Base-by-base conservation (phyloP, 2,797 vertebrate species). In the Telmatherina bonti region DNA sequence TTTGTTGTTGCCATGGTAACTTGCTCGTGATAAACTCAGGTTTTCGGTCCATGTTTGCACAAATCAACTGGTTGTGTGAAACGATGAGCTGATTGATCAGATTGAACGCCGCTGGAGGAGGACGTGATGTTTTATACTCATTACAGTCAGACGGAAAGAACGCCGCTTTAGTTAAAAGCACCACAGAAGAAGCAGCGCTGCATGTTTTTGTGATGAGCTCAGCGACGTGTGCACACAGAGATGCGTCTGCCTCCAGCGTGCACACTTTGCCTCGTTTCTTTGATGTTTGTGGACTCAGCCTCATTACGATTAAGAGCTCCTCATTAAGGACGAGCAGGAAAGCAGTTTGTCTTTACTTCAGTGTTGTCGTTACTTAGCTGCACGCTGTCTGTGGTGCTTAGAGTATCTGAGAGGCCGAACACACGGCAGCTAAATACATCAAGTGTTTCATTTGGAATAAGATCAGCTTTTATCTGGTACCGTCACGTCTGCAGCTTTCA, bases 241-340 rank as follows among this genome's bases (percentile, higher is more conserved):
- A 57, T 56, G 20, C 57, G 33, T 15, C 24, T 45, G 57, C 33
- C 36, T 18, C 27, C 59, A 43, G 36, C 55, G 20, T 33, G 51
- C 68, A 36, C 71, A 26, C 20, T 57, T 49, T 27, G 12, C 67
- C 30, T 33, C 18, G 70, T 53, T n/a, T 27, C 52, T 81, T 81
- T 85, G 75, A 85, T 71, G 67, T 75, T n/a, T 27, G 62, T 63
- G 7, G 24, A 69, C 27, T 9, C 24, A 2, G 43, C 74, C 66
- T 85, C 64, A 65, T 82, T 72, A 74, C 49, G 33, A 58, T 31
- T 62, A 67, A 66, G 55, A 79, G 56, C 71, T 54, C 8, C 66
- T 82, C 52, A 61, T 82, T 76, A 70, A 65, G 11, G n/a, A 61
- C 56, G 60, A 55, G 53, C 55, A 6, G 43, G 67, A 41, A 64